Evolutionary conservation across 2,797 vertebrate species (phyloP), one percentile per base, ranked within the genome.

Genomic region (Botia almorhae): DNA sequence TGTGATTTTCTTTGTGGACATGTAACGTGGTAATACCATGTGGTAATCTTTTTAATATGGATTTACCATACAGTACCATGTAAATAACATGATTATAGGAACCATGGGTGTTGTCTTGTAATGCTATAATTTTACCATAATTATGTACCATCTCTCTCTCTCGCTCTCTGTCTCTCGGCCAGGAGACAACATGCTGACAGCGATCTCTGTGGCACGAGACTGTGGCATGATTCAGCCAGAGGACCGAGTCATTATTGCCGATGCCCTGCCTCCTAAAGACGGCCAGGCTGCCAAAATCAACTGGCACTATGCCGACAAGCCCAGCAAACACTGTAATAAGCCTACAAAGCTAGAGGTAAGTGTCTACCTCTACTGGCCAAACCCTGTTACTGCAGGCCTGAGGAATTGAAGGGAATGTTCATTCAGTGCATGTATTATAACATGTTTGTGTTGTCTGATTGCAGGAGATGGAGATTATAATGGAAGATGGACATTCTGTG

Each of bases 151-250:
- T 10, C 8, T 11, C 43, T 46, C 43, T 46, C 43, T 46, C n/a
- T 10, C 17, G 7, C 1, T 55, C 53, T n/a, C 2, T 78, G 11
- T 60, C 60, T 7, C 4, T 74, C 29, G 4, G n/a, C 67, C 85
- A 99, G 98, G 98, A 65, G 98, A 99, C 89, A 99, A 99, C 89
- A 97, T 99, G 95, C 90, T 99, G 90, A 99, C 98, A 0, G 98
- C 98, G 74, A 95, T 99, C 89, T 99, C 98, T 7, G 98, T 99
- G 91, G 98, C 98, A 81, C 94, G 98, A 90, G 97, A 99, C 91
- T 99, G 97, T 90, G 96, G 97, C 80, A 99, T 99, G 98, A 97
- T 99, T 90, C 95, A 94, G 85, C 95, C 97, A 82, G 93, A 95
- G 81, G 97, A 99, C 89, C 95, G 94, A 74, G 96, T 99, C 84